Evolutionary conservation across 2,113 vertebrate genomes (phyloP).

Genomic region (Lethenteron camtschaticum): DNA sequence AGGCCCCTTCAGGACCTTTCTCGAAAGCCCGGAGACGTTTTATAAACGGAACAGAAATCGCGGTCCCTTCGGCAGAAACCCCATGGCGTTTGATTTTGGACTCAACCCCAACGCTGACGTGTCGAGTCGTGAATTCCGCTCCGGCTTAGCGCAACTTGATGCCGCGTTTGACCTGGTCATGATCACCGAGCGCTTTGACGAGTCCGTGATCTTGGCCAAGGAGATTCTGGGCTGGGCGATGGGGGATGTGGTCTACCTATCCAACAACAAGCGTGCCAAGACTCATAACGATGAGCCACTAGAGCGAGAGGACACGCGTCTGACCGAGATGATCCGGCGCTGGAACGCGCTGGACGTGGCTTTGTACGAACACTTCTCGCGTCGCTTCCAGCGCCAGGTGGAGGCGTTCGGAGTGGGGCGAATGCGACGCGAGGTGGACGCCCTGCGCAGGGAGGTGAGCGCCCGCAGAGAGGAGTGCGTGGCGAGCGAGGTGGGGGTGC

Average conservation of each 20-base stretch:
- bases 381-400: slow-evolving; percentile 44
- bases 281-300: no score
- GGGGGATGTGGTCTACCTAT: slow-evolving; percentile 47
- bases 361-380: slow-evolving; percentile 50
- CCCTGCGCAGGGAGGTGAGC: slow-evolving; percentile 17
- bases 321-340: slow-evolving; percentile 24
- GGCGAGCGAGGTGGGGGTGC: background rate
- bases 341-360: slow-evolving; percentile 69
- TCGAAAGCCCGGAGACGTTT: slow-evolving; percentile 31
- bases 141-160: slow-evolving; percentile 22
- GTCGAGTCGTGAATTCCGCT: slow-evolving; percentile 20
- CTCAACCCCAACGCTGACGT: slow-evolving; percentile 6
- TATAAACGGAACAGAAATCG: slow-evolving; percentile 32
- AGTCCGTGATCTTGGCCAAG: slow-evolving; percentile 58
- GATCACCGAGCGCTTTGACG: slow-evolving; percentile 53
- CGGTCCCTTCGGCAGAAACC: slow-evolving; percentile 58
- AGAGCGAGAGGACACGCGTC: background rate
- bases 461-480: no score
- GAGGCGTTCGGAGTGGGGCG: slow-evolving; percentile 28
- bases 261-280: slow-evolving; percentile 37
- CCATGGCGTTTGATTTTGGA: slow-evolving; percentile 66
- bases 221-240: slow-evolving; percentile 58
- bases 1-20: slow-evolving; percentile 38
- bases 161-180: slow-evolving; percentile 39
- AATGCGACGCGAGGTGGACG: slow-evolving; percentile 33